Conservation (phyloP, 1,140 invertebrate genomes). For the Drosophila parvula region DNA sequence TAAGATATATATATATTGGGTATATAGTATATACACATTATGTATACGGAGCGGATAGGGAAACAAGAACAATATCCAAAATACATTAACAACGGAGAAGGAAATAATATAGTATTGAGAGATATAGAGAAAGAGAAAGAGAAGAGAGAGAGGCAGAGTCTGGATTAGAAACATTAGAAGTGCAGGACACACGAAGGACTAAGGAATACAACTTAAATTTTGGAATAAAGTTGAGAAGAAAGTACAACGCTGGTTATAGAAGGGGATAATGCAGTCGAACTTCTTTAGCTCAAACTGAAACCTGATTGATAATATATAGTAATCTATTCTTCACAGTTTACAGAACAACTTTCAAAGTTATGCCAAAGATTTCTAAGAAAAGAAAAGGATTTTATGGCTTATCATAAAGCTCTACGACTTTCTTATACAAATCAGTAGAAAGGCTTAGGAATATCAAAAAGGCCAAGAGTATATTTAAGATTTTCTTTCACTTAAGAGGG, state of each 20-base stretch:
- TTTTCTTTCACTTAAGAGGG: neutral
- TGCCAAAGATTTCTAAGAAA: slow-evolving; percentile 11
- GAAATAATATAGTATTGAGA: slow-evolving; percentile 35
- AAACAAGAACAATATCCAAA: slow-evolving; percentile 78
- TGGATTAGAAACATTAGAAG: slow-evolving; percentile 45
- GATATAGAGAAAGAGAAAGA: slow-evolving; percentile 32
- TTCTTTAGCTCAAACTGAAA: slow-evolving; percentile 7
- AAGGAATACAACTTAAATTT: slow-evolving; percentile 14
- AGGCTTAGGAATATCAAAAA: neutral
- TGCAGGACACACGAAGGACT: slow-evolving; percentile 19
- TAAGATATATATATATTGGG: slow-evolving; percentile 35
- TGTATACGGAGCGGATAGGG: slow-evolving; percentile 47
- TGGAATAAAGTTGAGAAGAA: slow-evolving; percentile 2
- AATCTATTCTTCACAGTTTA: neutral
- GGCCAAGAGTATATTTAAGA: neutral
- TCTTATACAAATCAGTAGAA: slow-evolving; percentile 6
- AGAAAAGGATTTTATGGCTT: neutral
- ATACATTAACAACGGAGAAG: slow-evolving; percentile 67
- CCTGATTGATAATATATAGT: neutral
- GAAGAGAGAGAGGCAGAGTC: slow-evolving; percentile 47
- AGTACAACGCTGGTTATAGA: slow-evolving; percentile 6
- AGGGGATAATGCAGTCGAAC: slow-evolving; percentile 1
- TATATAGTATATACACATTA: slow-evolving; percentile 40
- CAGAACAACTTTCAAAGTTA: slow-evolving; percentile 20
- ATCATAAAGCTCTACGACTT: neutral